These are phyloP conservation scores for Mesochorus sp. DNA, from an alignment of 2,888 invertebrate genomes.

Conservation along the genomic window DNA sequence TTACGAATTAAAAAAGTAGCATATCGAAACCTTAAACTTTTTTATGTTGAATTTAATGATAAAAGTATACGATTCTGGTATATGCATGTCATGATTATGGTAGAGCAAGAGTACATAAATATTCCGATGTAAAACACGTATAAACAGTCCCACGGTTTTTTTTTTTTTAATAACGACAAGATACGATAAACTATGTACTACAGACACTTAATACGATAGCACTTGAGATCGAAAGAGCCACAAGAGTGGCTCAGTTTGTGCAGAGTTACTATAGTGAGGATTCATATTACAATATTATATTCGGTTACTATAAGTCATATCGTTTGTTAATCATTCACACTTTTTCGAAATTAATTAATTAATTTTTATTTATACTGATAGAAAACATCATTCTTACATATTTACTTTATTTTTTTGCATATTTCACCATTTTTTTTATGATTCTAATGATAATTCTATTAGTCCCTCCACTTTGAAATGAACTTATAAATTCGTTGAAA, in stretches of 20 bases:
- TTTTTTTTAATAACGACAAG: constrained; percentile 25
- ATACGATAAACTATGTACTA: constrained; percentile 32
- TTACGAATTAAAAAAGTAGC: no score
- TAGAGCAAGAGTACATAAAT: constrained; percentile 21
- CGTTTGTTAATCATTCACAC: background rate
- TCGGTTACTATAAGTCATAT: constrained; percentile 25
- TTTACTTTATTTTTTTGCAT: background rate
- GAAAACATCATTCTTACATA: background rate
- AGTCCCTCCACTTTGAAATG: no score
- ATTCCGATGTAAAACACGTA: constrained; percentile 19
- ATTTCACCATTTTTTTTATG: background rate
- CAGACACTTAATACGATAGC: no score
- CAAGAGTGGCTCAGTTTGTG: constrained; percentile 46
- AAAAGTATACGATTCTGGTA: background rate
- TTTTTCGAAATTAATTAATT: constrained; percentile 32
- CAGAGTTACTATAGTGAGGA: background rate
- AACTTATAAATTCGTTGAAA: background rate
- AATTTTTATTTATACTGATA: constrained; percentile 4
- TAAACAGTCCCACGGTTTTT: constrained; percentile 44
- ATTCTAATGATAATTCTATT: background rate
- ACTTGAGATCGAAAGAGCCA: constrained; percentile 28
- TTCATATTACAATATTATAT: constrained; percentile 32
- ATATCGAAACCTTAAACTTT: no score
- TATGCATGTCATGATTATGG: background rate
- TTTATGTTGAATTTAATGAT: no score